Evolutionary conservation across 2,797 vertebrate genomes (phyloP), one percentile per base, ranked within the genome.

Genomic region (Hemitrygon akajei): DNA sequence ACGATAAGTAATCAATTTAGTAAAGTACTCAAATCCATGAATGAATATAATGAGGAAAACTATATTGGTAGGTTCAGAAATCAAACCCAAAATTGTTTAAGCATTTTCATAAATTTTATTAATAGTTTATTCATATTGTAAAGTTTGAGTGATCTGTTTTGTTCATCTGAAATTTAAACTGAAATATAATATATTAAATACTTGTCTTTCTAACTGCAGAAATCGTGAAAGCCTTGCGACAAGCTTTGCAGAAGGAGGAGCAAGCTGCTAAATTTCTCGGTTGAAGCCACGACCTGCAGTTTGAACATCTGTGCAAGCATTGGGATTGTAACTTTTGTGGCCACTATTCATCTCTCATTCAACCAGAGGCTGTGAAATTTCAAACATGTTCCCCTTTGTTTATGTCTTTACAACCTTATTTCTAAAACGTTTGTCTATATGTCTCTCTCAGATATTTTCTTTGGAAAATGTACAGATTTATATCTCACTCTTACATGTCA

Each of bases 211-310:
- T 89, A 20, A 93, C 94, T 95, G 71, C 95, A 97, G 97, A 97
- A 94, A 96, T 95, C 0, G 6, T 97, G 94, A 95, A 95, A 73
- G 95, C 96, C 94, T 94, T 97, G 94, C 95, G 93, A 3, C 82
- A 95, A 80, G 97, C 97, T 94, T 96, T 97, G 95, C 96, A 97
- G 93, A 94, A 95, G 94, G 97, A 97, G 93, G 97, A 97, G 37
- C 97, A 97, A 95, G 96, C 96, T 94, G 69, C 91, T 71, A 73
- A 92, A 75, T 30, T 12, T 56, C 37, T 47, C 25, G 69, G 71
- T 22, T 92, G 71, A 58, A 14, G 69, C 40, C 71, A 16, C 47
- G 11, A 34, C 20, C n/a, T 22, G 20, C 69, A 75, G 75, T 58
- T 56, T 92, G 69, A 56, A 69, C 30, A 75, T 47, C 20, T 47